Conservation (phyloP, 2,113 vertebrate species). For the Amazona guildingii region DNA sequence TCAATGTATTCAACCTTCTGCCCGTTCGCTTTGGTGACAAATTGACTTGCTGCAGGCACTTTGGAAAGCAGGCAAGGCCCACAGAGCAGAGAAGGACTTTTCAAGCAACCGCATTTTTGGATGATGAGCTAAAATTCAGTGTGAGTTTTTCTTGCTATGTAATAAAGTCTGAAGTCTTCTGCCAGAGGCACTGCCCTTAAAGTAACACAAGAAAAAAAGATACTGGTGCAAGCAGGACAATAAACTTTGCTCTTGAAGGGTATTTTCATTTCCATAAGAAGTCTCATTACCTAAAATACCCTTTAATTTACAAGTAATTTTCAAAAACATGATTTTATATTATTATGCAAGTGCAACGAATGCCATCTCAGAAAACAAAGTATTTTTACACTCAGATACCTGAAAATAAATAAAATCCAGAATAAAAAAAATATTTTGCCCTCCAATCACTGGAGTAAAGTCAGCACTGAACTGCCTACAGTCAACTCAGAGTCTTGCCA, state of each 20-base stretch:
- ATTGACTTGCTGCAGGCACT: not conserved
- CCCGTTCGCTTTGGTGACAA: not conserved
- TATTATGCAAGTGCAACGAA: not conserved
- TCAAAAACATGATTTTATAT: not conserved
- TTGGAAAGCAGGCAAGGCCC: not conserved
- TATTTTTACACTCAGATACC: not conserved
- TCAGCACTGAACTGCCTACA: accelerated
- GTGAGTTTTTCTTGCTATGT: not conserved
- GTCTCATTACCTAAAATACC: not conserved
- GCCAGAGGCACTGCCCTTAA: not conserved
- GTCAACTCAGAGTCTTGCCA: not conserved
- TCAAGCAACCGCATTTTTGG: not conserved
- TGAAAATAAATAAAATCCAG: not conserved
- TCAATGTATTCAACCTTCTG: not conserved
- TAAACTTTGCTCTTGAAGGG: not conserved
- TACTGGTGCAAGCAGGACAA: not conserved
- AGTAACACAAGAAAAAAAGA: not conserved
- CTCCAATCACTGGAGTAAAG: not conserved
- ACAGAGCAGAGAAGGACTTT: not conserved
- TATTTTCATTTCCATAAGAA: not conserved
- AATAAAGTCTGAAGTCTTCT: not conserved
- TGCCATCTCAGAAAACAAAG: not conserved
- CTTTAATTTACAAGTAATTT: not conserved
- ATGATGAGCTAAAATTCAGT: not conserved
- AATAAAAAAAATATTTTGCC: not conserved